Percentiles rank a stretch among this genome's conserved stretches.
Conservation (phyloP, 2,113 vertebrate genomes). For the Ceuthmochares aereus region DNA sequence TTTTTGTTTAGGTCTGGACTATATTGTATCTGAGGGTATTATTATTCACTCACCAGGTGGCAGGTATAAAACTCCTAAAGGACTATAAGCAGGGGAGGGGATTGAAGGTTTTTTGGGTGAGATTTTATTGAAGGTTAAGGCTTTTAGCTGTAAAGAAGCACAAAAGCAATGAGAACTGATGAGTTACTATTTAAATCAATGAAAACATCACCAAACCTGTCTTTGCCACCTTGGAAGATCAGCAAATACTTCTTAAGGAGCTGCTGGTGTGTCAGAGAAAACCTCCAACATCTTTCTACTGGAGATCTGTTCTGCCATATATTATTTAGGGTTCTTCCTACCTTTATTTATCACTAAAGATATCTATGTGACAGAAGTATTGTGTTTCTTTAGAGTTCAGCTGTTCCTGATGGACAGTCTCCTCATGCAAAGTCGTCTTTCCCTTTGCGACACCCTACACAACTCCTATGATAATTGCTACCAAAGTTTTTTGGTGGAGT, state of each 20-base stretch:
- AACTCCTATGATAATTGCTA: neutral
- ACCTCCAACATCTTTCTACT: neutral
- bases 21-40: slow-evolving; percentile 72
- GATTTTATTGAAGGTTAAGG: neutral
- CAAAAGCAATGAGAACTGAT: neutral
- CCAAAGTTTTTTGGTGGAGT: neutral
- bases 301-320: neutral
- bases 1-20: slow-evolving; percentile 78
- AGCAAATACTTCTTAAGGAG: neutral
- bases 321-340: neutral
- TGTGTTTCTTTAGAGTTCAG: neutral
- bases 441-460: neutral
- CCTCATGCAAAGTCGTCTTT: neutral
- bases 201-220: neutral
- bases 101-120: neutral
- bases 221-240: neutral
- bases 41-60: slow-evolving; percentile 80
- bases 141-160: neutral
- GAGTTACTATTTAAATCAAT: neutral
- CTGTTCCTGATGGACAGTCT: neutral
- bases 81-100: neutral
- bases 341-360: neutral
- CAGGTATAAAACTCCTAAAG: slow-evolving; percentile 45
- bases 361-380: neutral
- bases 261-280: neutral